A percentile compares a stretch with the other conserved stretches of the same genome.
These are phyloP conservation scores for Lampropteryx suffumata DNA, from an alignment of 2,888 invertebrate genomes.

Conservation along the genomic window DNA sequence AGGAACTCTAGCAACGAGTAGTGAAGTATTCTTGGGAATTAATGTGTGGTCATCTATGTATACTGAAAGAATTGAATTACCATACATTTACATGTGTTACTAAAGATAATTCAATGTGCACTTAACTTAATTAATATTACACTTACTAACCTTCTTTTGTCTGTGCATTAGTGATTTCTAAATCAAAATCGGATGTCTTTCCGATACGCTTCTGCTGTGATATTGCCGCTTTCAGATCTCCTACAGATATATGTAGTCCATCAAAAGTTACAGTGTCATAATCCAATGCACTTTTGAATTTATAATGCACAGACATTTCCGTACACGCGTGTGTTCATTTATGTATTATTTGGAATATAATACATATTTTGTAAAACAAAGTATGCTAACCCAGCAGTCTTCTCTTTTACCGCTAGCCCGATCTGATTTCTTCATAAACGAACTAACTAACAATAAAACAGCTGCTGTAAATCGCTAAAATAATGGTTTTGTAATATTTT, in stretches of 20 bases:
- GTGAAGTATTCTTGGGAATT: constrained; percentile 98
- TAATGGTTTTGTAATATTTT: no score
- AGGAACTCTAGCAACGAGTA: constrained; percentile 97
- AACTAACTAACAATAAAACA: not conserved
- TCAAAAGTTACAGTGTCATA: constrained; percentile 98
- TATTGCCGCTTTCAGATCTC: constrained; percentile 97
- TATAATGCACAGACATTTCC: constrained; percentile 98
- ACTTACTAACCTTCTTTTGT: constrained; percentile 96
- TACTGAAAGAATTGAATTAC: no score
- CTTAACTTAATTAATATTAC: not conserved
- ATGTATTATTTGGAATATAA: constrained; percentile 14
- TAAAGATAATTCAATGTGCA: no score
- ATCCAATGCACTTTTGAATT: constrained; percentile 98
- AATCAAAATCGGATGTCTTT: constrained; percentile 96
- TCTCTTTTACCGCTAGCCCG: not conserved
- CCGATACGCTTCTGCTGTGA: constrained; percentile 97
- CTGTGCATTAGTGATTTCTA: constrained; percentile 98
- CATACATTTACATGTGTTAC: no score
- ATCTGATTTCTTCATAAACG: not conserved
- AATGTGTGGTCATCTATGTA: constrained; percentile 95
- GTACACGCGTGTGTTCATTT: constrained; percentile 27
- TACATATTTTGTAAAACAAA: not conserved
- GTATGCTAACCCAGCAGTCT: no score
- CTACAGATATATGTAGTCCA: constrained; percentile 97
- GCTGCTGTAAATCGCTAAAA: no score